Base-by-base conservation (phyloP, 2,113 vertebrate genomes). In the Semnornis frantzii region DNA sequence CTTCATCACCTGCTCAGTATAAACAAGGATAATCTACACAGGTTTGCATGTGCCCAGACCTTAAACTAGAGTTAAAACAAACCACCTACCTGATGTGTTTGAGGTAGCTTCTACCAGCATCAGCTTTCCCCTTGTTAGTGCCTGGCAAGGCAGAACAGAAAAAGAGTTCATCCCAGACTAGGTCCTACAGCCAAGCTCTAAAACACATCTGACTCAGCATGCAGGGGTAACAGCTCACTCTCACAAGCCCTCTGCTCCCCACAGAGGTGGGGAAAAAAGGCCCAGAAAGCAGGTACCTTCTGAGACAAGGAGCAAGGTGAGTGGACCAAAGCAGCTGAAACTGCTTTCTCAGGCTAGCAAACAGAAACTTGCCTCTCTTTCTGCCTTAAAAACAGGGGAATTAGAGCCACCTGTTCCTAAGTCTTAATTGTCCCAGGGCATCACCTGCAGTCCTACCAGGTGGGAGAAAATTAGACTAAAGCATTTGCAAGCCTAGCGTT, bases 361-460 rank as follows among this genome's bases (percentile, higher is more conserved):
- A 50, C 15, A 30, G 50, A n/a, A 1, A 4, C 0, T 0, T 0
- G 1, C 0, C 15, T 11, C 0, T 23, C 25, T 71, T 75, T 60
- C 66, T 65, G 12, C 70, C 54, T 74, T 71, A 88, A 81, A 83
- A 71, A 46, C 33, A 44, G 23, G 30, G 23, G 30, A 14, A 30
- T 52, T 12, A 25, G 15, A 20, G 12, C 25, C 13, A 4, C 44
- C 34, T 58, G 14, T 58, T 73, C 44, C 18, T 78, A 57, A 46
- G 57, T 16, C 10, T 68, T 64, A 6, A 33, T 30, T 58, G 31
- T n/a, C 62, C 19, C 8, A 4, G 21, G 20, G 8, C n/a, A 52
- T 17, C 33, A 57, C 18, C 60, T 27, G 60, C 68, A 60, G 1
- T 50, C 11, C 8, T 15, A 3, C 4, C 50, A 83, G 21, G 5